These are phyloP conservation scores for Andrena fulva DNA, from an alignment of 2,888 invertebrate genomes.

Conservation along the genomic window DNA sequence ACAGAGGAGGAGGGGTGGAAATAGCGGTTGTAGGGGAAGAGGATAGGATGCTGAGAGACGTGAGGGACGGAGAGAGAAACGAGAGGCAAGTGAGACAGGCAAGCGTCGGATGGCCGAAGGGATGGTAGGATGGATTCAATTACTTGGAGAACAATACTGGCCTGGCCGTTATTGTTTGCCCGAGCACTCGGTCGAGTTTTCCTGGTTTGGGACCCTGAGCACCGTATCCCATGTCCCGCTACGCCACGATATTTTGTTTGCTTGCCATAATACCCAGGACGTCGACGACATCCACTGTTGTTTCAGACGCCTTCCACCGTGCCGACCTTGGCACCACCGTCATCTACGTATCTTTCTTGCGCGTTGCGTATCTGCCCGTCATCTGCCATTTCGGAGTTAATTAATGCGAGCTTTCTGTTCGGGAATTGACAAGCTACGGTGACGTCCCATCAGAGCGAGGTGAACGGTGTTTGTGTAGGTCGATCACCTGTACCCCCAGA, in stretches of 20 bases:
- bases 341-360: constrained; percentile 26
- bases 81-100: constrained; percentile 64
- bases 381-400: constrained; percentile 22
- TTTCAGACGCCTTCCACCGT: constrained; percentile 30
- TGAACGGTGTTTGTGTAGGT: too few relatives aligned
- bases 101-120: constrained; percentile 72
- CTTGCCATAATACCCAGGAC: constrained; percentile 75
- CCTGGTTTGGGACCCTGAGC: constrained; percentile 76
- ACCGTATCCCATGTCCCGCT: constrained; percentile 72
- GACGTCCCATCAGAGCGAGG: too few relatives aligned
- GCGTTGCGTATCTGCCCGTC: constrained; percentile 1
- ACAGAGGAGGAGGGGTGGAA: constrained; percentile 54
- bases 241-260: constrained; percentile 83
- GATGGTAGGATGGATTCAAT: constrained; percentile 82
- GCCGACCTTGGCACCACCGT: constrained; percentile 45
- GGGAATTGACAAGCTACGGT: not conserved
- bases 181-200: constrained; percentile 82
- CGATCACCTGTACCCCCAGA: too few relatives aligned
- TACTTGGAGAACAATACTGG: constrained; percentile 84
- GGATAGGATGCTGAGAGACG: constrained; percentile 43
- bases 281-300: constrained; percentile 40
- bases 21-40: constrained; percentile 30
- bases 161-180: constrained; percentile 83
- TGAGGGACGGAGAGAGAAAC: constrained; percentile 49
- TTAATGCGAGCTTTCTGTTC: not conserved